Evolutionary conservation across 2,888 invertebrate genomes (phyloP), one percentile per base, ranked within the genome.

Genomic region (Rhagophthalmus giganteus): DNA sequence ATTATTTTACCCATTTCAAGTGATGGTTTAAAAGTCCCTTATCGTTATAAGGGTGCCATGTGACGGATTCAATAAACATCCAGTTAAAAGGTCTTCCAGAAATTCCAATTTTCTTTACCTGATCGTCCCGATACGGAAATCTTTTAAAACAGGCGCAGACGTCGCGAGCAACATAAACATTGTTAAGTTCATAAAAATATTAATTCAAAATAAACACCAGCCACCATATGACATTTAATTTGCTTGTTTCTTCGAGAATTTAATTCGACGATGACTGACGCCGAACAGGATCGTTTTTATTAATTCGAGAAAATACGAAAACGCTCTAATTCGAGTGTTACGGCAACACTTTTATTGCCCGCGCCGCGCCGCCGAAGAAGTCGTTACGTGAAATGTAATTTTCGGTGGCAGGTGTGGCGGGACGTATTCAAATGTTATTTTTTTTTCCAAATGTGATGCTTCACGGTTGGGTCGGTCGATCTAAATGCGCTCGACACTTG

Each of bases 11-110:
- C 60, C 60, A 58, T 62, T 66, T 64, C 61, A 63, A 64, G 65
- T 62, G 66, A 60, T 60, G 63, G 62, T 64, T 61, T 50, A 42
- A 64, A 67, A 65, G 62, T 50, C 55, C 54, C 64, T 68, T 68
- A 68, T 68, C 68, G 61, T 66, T 65, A 67, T 62, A 55, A 62
- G 68, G 66, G 67, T 67, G 68, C 66, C 65, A 65, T 59, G 59
- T 68, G 68, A 67, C 61, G 65, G 64, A 62, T 64, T 66, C 64
- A 66, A 65, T 65, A 66, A 67, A 66, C 68, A 68, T 67, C 64
- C 67, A 54, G 34, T 51, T 31, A 45, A 41, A 34, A 35, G 10
- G 25, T 28, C 25, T 3, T 12, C 14, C 16, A 31, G 15, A 47
- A 47, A 38, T 28, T 15, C 16, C 24, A 20, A 28, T 6, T 25